Percentiles rank a stretch among this genome's conserved stretches.
Conservation (phyloP, 2,888 invertebrate genomes). For the Lacanobia wlatinum region DNA sequence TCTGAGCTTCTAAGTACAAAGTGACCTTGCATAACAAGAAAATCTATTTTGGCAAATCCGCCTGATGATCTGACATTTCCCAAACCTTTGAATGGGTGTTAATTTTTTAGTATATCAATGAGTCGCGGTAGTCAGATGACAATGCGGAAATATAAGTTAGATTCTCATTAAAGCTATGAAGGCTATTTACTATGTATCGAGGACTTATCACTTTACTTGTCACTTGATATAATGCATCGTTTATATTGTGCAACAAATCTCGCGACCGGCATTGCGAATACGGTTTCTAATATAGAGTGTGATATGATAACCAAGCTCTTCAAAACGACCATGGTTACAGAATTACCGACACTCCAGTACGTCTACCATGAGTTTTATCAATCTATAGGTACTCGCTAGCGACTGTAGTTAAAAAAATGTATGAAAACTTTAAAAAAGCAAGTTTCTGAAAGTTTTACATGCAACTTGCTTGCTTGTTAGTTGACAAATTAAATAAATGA, state of each 20-base stretch:
- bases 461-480: too few species aligned
- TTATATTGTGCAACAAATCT: conserved; percentile 4
- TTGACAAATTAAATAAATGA: too few species aligned
- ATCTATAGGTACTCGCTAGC: too few species aligned
- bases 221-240: conserved; percentile 14
- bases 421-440: too few species aligned
- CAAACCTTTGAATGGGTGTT: conserved; percentile 24
- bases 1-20: background rate
- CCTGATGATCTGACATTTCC: background rate
- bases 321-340: background rate
- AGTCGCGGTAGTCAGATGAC: conserved; percentile 21
- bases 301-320: conserved; percentile 1
- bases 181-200: conserved; percentile 3
- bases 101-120: conserved; percentile 18
- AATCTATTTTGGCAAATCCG: conserved; percentile 5
- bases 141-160: conserved; percentile 32
- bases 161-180: conserved; percentile 12
- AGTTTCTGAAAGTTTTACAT: too few species aligned
- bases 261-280: background rate
- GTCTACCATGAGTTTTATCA: too few species aligned
- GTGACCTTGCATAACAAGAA: conserved; percentile 37
- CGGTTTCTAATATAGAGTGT: background rate
- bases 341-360: background rate
- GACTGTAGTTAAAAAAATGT: too few species aligned
- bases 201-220: conserved; percentile 8